phyloP scores from a whole-genome alignment of 2,888 invertebrate species.

The Malthinus flaveolus region DNA sequence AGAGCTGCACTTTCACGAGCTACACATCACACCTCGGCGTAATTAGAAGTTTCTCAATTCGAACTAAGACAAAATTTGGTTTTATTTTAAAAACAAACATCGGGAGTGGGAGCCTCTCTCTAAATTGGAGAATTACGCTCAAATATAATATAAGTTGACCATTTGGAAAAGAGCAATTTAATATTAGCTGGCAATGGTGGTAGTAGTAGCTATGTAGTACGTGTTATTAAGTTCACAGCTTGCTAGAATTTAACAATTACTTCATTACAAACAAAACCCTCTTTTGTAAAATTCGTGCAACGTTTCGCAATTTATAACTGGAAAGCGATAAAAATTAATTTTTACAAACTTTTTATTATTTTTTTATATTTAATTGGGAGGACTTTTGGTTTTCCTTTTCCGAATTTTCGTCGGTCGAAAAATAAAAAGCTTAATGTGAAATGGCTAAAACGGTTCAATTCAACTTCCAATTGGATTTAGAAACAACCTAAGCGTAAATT shows the following conservation, averaged over 20 bases:
- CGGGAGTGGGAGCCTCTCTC: constrained; percentile 23
- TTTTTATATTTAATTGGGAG: neutral
- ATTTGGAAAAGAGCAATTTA: constrained; percentile 28
- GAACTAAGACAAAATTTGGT: too few relatives aligned
- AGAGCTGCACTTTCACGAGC: too few relatives aligned
- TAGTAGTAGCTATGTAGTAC: constrained; percentile 34
- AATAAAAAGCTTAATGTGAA: too few relatives aligned
- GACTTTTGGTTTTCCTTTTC: neutral
- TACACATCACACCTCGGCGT: too few relatives aligned
- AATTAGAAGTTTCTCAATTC: too few relatives aligned
- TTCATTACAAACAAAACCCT: constrained; percentile 35
- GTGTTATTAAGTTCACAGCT: constrained; percentile 37
- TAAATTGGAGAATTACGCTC: neutral
- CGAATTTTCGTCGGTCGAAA: too few relatives aligned
- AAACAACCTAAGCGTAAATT: constrained; percentile 40
- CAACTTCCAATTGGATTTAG: constrained; percentile 42
- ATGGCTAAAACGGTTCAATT: constrained; percentile 3
- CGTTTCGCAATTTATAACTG: constrained; percentile 18
- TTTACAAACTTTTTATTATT: neutral
- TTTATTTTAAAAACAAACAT: too few relatives aligned
- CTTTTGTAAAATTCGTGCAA: constrained; percentile 18
- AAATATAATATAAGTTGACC: constrained; percentile 30
- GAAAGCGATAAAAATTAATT: constrained; percentile 16
- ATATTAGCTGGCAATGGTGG: constrained; percentile 37
- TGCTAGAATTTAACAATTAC: constrained; percentile 30